A percentile compares a stretch with the other conserved stretches of the same genome.
phyloP scores from a whole-genome alignment of 2,797 vertebrate genomes.

The Sylvia borin region DNA sequence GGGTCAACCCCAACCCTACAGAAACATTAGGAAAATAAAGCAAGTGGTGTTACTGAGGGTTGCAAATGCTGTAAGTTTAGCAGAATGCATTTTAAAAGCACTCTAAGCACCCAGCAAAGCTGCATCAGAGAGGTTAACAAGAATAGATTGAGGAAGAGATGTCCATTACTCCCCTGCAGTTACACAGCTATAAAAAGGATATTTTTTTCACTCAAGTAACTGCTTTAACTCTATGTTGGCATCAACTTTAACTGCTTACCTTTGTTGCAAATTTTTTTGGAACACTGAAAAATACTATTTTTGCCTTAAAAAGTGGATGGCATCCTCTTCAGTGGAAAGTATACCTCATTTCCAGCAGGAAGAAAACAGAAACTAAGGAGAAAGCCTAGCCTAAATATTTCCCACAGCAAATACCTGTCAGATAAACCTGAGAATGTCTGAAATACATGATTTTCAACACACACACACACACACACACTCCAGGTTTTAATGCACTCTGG shows the following conservation, averaged over 20 bases:
- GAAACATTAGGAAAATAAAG: slow-evolving; percentile 64
- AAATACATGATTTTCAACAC: rapidly evolving
- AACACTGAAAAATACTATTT: neutral
- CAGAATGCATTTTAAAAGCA: slow-evolving; percentile 26
- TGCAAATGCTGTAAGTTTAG: neutral
- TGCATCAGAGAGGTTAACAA: neutral
- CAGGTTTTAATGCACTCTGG: neutral
- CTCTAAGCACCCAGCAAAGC: slow-evolving; percentile 37
- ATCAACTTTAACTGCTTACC: neutral
- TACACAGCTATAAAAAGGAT: neutral
- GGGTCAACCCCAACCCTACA: slow-evolving; percentile 93
- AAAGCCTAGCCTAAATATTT: neutral
- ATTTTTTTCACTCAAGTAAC: neutral
- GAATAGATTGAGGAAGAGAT: slow-evolving; percentile 21
- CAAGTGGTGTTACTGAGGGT: slow-evolving; percentile 26
- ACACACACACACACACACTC: neutral
- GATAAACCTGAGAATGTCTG: neutral
- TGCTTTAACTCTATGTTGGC: neutral
- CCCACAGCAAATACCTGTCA: neutral
- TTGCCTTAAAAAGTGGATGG: neutral
- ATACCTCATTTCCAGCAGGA: neutral
- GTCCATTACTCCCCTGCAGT: neutral
- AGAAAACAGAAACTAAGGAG: neutral
- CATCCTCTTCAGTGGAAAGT: neutral
- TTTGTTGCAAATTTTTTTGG: neutral